Percentiles rank a stretch among this genome's conserved stretches.
These are phyloP conservation scores for Trachelus stipa DNA, from an alignment of 2,888 invertebrate genomes.

Conservation along the genomic window DNA sequence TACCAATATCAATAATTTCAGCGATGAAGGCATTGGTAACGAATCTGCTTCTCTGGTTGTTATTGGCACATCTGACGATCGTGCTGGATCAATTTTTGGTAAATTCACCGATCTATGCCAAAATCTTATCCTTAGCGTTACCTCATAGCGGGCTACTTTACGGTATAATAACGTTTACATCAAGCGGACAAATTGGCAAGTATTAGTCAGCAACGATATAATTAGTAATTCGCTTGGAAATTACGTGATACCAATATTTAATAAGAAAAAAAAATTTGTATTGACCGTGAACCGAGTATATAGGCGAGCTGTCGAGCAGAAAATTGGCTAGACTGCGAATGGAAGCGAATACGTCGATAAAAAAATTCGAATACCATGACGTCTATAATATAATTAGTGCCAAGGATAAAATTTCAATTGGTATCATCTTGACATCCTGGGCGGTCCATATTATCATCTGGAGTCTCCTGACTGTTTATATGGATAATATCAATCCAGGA, in stretches of 20 bases:
- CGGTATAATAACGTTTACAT: constrained; percentile 32
- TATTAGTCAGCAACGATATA: not conserved
- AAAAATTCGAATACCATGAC: constrained; percentile 1
- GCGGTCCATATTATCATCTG: constrained; percentile 32
- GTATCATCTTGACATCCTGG: constrained; percentile 28
- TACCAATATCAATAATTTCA: constrained; percentile 4
- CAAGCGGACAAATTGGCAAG: constrained; percentile 20
- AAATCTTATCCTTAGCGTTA: constrained; percentile 25
- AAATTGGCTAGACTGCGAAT: not conserved
- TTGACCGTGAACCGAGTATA: not conserved
- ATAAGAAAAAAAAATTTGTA: not conserved
- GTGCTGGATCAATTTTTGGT: constrained; percentile 27
- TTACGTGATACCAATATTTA: not conserved
- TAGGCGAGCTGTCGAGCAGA: constrained; percentile 5
- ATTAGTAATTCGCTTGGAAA: not conserved
- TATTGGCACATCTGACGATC: constrained; percentile 31
- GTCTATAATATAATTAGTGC: not conserved
- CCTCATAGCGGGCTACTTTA: constrained; percentile 39
- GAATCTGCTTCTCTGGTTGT: constrained; percentile 31
- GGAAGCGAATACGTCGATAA: too few species aligned
- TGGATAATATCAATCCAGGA: constrained; percentile 34
- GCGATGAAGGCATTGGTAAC: constrained; percentile 33
- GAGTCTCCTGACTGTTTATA: constrained; percentile 31
- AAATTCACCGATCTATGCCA: constrained; percentile 2
- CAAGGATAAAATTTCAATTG: constrained; percentile 23